Evolutionary conservation across 2,113 vertebrate species (phyloP), one percentile per base, ranked within the genome.

Genomic region (Pavo muticus): DNA sequence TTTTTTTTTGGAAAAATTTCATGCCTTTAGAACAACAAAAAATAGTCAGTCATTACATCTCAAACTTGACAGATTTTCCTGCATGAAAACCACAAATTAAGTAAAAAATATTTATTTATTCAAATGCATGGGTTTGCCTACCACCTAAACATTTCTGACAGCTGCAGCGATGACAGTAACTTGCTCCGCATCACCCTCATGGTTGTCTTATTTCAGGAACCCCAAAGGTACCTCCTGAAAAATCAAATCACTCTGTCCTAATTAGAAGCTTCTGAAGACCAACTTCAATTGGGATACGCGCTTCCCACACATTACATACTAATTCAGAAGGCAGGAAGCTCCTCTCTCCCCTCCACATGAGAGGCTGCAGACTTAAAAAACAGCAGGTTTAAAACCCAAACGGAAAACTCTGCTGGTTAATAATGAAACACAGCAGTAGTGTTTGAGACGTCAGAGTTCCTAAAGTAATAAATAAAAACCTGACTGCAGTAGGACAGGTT

Each of bases 101-200:
- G 95, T 87, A 77, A 91, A 97, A 97, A 95, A 91, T 80, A 95
- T 93, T 84, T 95, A 95, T 97, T 97, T 97, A 96, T 97, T 97
- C 91, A 97, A 97, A 97, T 39, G 9, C 74, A 87, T 84, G 82
- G 84, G 88, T 97, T 97, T 94, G 57, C 78, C 95, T 94, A 95
- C 78, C 72, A 96, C 63, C 73, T 84, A 92, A 96, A 84, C 78
- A 91, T 82, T 77, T 92, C 45, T 90, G 85, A 94, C 67, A 80
- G 88, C 12, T 68, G 93, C 71, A 89, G 59, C 94, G 87, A 95
- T 88, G 94, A 96, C 84, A 92, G 95, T 48, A 88, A 78, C 82
- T 57, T 92, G 56, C 74, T 54, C 91, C 80, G 50, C 92, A 92
- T 77, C 86, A 45, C 65, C 47, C 69, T 56, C 68, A 18, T 81